Evolutionary conservation across 2,797 vertebrate genomes (phyloP).

Genomic region (Carapus acus): DNA sequence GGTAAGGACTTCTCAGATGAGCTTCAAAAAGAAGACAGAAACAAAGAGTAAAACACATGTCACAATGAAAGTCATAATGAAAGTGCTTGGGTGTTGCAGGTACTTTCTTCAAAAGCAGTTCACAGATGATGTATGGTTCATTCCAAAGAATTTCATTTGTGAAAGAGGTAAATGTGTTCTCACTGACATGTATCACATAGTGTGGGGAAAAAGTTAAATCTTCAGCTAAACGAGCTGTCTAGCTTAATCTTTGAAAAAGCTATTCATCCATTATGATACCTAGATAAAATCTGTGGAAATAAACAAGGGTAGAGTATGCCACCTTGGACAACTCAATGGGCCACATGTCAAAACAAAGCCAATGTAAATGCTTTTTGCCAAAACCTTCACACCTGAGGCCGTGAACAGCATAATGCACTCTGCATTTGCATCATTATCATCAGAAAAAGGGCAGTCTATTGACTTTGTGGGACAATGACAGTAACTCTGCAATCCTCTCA

Average conservation of each 20-base stretch:
- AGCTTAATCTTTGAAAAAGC: background rate
- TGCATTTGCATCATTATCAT: background rate
- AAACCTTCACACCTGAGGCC: too few species aligned
- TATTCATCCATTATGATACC: constrained; percentile 18
- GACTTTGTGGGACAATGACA: too few species aligned
- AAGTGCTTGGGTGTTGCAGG: too few species aligned
- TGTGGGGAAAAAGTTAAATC: constrained; percentile 1
- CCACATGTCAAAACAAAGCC: background rate
- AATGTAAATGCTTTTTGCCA: background rate
- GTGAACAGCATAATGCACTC: too few species aligned
- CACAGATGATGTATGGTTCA: constrained; percentile 18
- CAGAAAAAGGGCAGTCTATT: background rate
- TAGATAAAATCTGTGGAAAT: background rate
- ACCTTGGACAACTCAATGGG: too few species aligned
- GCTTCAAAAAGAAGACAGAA: constrained; percentile 66
- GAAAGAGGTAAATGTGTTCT: constrained; percentile 24
- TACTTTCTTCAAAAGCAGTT: too few species aligned
- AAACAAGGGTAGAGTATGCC: constrained; percentile 3
- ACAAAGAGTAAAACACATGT: constrained; percentile 24
- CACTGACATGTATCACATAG: constrained; percentile 27
- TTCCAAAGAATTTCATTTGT: constrained; percentile 25
- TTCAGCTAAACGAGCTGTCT: too few species aligned
- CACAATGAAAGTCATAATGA: constrained; percentile 17
- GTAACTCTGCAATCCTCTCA: background rate
- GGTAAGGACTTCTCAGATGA: constrained; percentile 98